These are phyloP conservation scores for Acipenser transmontanus DNA, from an alignment of 2,797 vertebrate species.

Conservation along the genomic window DNA sequence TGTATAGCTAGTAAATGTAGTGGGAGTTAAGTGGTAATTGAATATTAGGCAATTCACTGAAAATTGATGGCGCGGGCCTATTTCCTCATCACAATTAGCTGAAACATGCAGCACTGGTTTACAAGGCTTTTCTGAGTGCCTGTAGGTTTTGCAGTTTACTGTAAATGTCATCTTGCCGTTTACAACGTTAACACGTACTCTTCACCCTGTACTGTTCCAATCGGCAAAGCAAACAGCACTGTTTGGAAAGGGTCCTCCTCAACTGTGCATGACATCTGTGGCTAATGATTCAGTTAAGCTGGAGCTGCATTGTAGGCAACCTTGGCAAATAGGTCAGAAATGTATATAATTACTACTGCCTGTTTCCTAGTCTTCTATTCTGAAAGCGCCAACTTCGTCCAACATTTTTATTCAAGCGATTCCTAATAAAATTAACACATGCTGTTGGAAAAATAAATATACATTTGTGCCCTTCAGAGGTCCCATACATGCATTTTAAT, in stretches of 20 bases:
- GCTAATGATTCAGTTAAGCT: conserved; percentile 39
- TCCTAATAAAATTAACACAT: no score
- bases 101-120: neutral
- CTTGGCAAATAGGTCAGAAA: conserved; percentile 62
- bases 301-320: conserved; percentile 39
- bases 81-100: neutral
- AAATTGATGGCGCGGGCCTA: neutral
- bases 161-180: conserved; percentile 53
- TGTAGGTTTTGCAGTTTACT: conserved; percentile 46
- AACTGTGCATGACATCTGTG: conserved; percentile 44
- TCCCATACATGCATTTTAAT: no score
- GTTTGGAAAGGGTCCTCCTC: conserved; percentile 46
- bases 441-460: no score
- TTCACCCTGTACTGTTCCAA: conserved; percentile 44
- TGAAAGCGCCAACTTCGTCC: no score
- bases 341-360: conserved; percentile 50
- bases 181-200: conserved; percentile 39
- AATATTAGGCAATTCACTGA: neutral
- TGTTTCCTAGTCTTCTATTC: neutral
- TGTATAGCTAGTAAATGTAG: neutral
- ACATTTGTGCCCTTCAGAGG: no score
- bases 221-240: conserved; percentile 59
- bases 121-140: conserved; percentile 30
- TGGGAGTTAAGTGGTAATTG: neutral
- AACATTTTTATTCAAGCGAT: no score